Conservation (phyloP, 2,888 invertebrate genomes). For the Nysson spinosus region DNA sequence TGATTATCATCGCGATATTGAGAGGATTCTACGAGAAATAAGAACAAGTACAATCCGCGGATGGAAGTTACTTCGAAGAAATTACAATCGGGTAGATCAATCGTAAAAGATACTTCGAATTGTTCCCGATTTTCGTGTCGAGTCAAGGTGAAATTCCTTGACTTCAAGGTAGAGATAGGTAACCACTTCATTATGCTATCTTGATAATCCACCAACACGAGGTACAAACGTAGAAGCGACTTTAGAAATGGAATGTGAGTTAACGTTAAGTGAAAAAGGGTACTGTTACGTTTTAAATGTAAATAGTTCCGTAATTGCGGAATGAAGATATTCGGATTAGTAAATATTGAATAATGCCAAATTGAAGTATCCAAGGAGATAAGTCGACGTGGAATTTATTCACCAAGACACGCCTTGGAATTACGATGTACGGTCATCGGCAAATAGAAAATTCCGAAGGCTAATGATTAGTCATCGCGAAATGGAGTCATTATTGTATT, state of each 20-base stretch:
- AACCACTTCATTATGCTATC: conserved; percentile 10
- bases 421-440: background rate
- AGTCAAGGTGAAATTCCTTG: conserved; percentile 38
- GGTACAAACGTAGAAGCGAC: conserved; percentile 14
- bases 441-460: background rate
- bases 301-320: background rate
- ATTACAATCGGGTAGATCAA: background rate
- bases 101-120: background rate
- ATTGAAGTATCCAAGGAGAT: too few relatives aligned
- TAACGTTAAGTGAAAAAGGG: background rate
- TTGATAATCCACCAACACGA: conserved; percentile 41
- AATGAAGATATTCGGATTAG: too few relatives aligned
- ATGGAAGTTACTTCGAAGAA: background rate
- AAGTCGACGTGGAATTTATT: background rate
- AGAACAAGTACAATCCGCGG: too few relatives aligned
- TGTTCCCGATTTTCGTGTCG: conserved; percentile 35
- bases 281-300: background rate
- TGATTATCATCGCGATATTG: too few relatives aligned
- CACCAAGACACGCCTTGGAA: conserved; percentile 9
- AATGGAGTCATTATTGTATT: background rate
- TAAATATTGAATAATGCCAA: too few relatives aligned
- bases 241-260: background rate
- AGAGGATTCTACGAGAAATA: too few relatives aligned
- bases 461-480: conserved; percentile 21
- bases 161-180: conserved; percentile 29